Conservation (phyloP, 2,888 invertebrate species). For the Dinocampus coccinellae region DNA sequence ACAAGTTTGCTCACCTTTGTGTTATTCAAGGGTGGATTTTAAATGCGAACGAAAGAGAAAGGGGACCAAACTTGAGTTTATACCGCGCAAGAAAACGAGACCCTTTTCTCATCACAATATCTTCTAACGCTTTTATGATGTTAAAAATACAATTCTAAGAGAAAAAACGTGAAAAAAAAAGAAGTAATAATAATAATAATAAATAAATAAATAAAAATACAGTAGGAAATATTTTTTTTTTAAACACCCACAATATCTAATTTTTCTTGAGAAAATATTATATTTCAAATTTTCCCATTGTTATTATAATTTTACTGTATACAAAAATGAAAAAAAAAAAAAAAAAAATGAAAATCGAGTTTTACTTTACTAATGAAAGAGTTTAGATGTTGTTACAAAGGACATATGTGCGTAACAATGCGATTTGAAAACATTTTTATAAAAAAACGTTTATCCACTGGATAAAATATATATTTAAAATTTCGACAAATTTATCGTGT, state of each 20-base stretch:
- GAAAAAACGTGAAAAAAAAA: no score
- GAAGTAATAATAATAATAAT: no score
- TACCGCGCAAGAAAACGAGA: background rate
- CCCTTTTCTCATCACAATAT: background rate
- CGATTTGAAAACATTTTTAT: background rate
- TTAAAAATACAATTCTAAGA: background rate
- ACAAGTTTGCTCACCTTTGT: conserved; percentile 6
- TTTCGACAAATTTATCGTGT: background rate
- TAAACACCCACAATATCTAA: background rate
- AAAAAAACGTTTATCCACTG: background rate
- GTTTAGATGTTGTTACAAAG: background rate
- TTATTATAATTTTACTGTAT: background rate
- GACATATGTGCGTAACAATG: background rate
- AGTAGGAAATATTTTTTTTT: background rate
- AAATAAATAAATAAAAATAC: background rate
- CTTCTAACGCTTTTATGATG: conserved; percentile 1
- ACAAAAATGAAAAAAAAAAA: background rate
- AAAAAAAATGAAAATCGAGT: no score
- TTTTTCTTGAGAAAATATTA: background rate
- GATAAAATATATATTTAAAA: background rate
- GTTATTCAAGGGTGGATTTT: conserved; percentile 20
- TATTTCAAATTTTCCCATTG: background rate
- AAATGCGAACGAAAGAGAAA: conserved; percentile 6
- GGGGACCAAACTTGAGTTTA: background rate
- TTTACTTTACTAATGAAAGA: background rate